A percentile compares a stretch with the other conserved stretches of the same genome.
Evolutionary conservation across 2,797 vertebrate genomes (phyloP).

Genomic region (Oryzias sinensis): DNA sequence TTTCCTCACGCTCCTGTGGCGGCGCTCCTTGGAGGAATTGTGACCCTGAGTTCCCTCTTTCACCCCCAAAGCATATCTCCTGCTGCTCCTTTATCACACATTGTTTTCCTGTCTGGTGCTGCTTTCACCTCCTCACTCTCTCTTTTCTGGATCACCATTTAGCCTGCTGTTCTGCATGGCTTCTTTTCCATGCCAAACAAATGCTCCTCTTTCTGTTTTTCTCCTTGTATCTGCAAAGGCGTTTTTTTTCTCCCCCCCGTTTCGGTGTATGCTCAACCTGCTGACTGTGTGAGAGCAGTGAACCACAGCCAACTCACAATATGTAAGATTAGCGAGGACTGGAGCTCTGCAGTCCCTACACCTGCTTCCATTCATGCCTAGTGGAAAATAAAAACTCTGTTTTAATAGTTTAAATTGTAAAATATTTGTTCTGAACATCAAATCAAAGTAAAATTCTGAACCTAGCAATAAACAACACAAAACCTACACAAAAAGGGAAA

Average conservation of each 20-base stretch:
- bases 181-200: slow-evolving; percentile 66
- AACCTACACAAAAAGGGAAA: too few relatives aligned
- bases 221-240: slow-evolving; percentile 39
- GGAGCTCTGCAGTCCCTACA: slow-evolving; percentile 15
- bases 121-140: slow-evolving; percentile 41
- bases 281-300: slow-evolving; percentile 26
- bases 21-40: slow-evolving; percentile 21
- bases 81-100: slow-evolving; percentile 46
- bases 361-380: slow-evolving; percentile 31
- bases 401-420: too few relatives aligned
- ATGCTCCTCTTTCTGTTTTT: slow-evolving; percentile 23
- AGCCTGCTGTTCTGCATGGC: slow-evolving; percentile 53
- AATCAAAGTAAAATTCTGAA: too few relatives aligned
- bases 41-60: slow-evolving; percentile 57
- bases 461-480: too few relatives aligned
- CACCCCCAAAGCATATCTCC: slow-evolving; percentile 55
- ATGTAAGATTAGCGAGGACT: slow-evolving; percentile 43
- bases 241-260: slow-evolving; percentile 1
- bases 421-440: too few relatives aligned
- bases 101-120: slow-evolving; percentile 37
- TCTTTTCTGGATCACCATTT: slow-evolving; percentile 49
- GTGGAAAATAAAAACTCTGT: neutral
- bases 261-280: neutral
- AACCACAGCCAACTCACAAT: slow-evolving; percentile 49
- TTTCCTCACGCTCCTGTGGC: slow-evolving; percentile 27